These are phyloP conservation scores for Argyrosomus japonicus DNA, from an alignment of 2,113 vertebrate genomes.

Conservation along the genomic window DNA sequence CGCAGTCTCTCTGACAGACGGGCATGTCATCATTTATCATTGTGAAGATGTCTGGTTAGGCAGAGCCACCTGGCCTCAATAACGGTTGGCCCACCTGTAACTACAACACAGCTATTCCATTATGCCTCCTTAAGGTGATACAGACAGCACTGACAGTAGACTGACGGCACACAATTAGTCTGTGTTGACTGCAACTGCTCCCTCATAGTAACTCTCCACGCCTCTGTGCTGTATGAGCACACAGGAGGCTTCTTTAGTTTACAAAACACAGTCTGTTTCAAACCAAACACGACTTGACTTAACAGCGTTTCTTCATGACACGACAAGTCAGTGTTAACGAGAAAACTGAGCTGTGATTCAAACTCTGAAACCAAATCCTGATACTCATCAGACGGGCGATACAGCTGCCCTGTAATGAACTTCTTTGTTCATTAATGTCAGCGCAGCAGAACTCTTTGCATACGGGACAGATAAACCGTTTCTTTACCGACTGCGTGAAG, in stretches of 20 bases:
- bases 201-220: slow-evolving; percentile 7
- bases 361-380: background rate
- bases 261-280: slow-evolving; percentile 43
- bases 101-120: slow-evolving; percentile 60
- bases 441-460: background rate
- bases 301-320: slow-evolving; percentile 1
- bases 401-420: background rate
- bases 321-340: slow-evolving; percentile 24
- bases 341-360: slow-evolving; percentile 12
- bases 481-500: background rate
- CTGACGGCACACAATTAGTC: slow-evolving; percentile 58
- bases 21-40: slow-evolving; percentile 62
- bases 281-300: background rate
- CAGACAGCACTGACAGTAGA: slow-evolving; percentile 45
- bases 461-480: background rate
- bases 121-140: slow-evolving; percentile 50
- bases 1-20: slow-evolving; percentile 41
- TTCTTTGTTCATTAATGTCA: slow-evolving; percentile 13
- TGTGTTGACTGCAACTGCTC: slow-evolving; percentile 44
- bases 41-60: slow-evolving; percentile 8
- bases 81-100: slow-evolving; percentile 66
- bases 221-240: slow-evolving; percentile 4
- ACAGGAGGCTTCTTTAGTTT: slow-evolving; percentile 40
- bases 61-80: slow-evolving; percentile 69
- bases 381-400: background rate